A percentile compares a stretch with the other conserved stretches of the same genome.
Conservation (phyloP, 2,888 invertebrate species). For the Euproctis similis region DNA sequence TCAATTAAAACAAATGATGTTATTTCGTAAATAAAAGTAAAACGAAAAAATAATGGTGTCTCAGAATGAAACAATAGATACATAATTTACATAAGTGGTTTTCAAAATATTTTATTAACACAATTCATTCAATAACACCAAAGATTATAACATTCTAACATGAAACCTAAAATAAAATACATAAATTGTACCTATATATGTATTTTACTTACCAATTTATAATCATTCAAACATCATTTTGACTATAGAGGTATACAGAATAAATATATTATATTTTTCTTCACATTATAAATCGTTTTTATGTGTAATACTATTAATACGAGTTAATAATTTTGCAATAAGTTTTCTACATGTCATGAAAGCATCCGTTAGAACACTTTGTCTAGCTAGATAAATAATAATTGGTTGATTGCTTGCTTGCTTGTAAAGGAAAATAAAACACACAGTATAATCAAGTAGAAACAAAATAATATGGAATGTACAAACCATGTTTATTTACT, state of each 20-base stretch:
- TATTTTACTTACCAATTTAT: slow-evolving; percentile 73
- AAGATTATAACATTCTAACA: slow-evolving; percentile 77
- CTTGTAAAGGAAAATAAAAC: slow-evolving; percentile 69
- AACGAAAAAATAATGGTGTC: slow-evolving; percentile 11
- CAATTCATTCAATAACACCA: slow-evolving; percentile 78
- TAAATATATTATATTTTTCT: slow-evolving; percentile 64
- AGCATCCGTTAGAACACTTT: slow-evolving; percentile 46
- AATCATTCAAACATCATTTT: slow-evolving; percentile 74
- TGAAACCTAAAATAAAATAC: slow-evolving; percentile 75
- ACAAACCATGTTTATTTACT: slow-evolving; percentile 84
- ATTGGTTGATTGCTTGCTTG: slow-evolving; percentile 48
- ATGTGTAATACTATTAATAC: slow-evolving; percentile 42
- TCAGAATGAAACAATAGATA: slow-evolving; percentile 57
- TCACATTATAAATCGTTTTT: slow-evolving; percentile 55
- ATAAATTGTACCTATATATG: slow-evolving; percentile 68
- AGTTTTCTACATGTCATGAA: slow-evolving; percentile 53
- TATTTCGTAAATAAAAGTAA: background rate
- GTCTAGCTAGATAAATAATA: too few relatives aligned
- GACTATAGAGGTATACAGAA: slow-evolving; percentile 74
- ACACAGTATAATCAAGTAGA: slow-evolving; percentile 70
- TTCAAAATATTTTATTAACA: slow-evolving; percentile 78
- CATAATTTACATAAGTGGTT: slow-evolving; percentile 67
- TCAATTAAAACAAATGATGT: too few relatives aligned
- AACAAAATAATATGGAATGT: slow-evolving; percentile 87
- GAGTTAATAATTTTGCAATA: slow-evolving; percentile 49